Evolutionary conservation across 2,113 vertebrate genomes (phyloP).

Genomic region (Ovis canadensis): DNA sequence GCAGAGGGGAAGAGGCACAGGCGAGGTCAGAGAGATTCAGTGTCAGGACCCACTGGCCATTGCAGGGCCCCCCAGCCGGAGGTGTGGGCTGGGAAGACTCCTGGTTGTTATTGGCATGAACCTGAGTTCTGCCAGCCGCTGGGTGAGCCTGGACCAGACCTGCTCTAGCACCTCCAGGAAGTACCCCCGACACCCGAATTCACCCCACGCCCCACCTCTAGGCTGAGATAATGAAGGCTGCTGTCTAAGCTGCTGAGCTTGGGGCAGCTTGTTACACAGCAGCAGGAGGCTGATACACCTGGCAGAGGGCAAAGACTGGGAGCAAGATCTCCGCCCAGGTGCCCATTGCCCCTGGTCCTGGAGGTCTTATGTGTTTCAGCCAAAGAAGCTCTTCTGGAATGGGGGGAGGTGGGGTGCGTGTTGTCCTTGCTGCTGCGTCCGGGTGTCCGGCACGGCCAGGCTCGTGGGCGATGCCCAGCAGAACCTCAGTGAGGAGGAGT

Average conservation of each 20-base stretch:
- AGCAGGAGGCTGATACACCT: fast-evolving
- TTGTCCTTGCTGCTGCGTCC: not conserved
- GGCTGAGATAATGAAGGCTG: not conserved
- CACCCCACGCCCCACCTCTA: not conserved
- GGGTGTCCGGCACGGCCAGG: not conserved
- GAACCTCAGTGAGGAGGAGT: not conserved
- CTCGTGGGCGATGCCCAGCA: fast-evolving
- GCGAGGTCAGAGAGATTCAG: not conserved
- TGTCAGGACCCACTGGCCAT: fast-evolving
- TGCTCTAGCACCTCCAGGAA: not conserved
- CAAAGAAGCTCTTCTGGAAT: not conserved
- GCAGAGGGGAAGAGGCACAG: not conserved
- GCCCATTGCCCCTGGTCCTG: not conserved
- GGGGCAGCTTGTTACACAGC: not conserved
- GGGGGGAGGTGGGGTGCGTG: fast-evolving
- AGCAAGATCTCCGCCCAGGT: fast-evolving
- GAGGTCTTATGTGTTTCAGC: not conserved
- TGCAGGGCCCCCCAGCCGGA: not conserved
- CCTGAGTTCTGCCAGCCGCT: not conserved
- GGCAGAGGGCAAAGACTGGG: not conserved
- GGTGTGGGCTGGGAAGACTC: not conserved
- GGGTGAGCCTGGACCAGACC: not conserved
- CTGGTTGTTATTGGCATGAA: not conserved
- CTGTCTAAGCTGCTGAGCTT: not conserved
- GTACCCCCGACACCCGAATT: fast-evolving